These are phyloP conservation scores for Cerceris rybyensis DNA, from an alignment of 2,888 invertebrate genomes.

Conservation along the genomic window DNA sequence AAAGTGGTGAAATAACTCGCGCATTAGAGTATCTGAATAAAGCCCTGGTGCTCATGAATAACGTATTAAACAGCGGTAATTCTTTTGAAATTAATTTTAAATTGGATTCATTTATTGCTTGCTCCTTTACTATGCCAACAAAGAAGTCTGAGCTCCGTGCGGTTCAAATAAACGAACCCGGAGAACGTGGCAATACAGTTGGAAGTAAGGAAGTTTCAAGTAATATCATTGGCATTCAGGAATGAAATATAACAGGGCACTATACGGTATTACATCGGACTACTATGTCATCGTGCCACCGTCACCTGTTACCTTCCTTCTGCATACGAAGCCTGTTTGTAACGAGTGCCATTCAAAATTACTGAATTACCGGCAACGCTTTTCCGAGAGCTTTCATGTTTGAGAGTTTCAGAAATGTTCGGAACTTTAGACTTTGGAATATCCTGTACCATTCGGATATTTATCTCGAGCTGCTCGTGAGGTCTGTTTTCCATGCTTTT, in stretches of 20 bases:
- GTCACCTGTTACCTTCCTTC: neutral
- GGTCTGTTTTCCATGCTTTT: neutral
- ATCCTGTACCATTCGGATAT: constrained; percentile 1
- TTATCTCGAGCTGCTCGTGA: neutral
- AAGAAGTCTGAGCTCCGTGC: neutral
- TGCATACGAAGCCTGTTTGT: neutral
- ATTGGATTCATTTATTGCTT: constrained; percentile 5
- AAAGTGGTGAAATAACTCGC: too few relatives aligned
- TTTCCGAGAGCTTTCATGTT: constrained; percentile 1
- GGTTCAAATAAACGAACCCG: neutral
- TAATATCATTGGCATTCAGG: neutral
- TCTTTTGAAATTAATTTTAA: neutral
- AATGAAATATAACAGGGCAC: neutral
- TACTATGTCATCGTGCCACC: neutral
- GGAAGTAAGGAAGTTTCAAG: neutral
- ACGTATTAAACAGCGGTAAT: neutral
- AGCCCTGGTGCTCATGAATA: constrained; percentile 4
- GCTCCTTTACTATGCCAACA: neutral
- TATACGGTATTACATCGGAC: constrained; percentile 1
- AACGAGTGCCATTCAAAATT: constrained; percentile 3
- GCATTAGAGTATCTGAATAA: neutral
- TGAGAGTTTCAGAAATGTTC: constrained; percentile 15
- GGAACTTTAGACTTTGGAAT: constrained; percentile 1
- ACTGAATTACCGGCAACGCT: neutral
- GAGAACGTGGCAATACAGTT: neutral